Base-by-base conservation (phyloP, 2,797 vertebrate genomes). In the Aulostomus chinensis region DNA sequence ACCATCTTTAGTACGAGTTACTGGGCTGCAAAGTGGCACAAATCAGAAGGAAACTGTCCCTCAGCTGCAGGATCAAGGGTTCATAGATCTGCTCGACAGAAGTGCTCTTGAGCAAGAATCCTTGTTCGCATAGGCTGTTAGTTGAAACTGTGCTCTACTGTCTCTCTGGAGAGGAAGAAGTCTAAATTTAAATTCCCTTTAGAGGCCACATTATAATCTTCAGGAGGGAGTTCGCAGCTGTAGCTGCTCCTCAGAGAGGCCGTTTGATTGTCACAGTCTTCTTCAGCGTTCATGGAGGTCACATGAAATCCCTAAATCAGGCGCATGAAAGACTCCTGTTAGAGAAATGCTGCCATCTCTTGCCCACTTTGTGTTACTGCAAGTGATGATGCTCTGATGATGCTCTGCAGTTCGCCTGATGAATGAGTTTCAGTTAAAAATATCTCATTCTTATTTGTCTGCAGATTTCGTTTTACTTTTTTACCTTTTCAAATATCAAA, bases 291-390 rank as follows among this genome's bases (percentile, higher is more conserved):
- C 10, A 41, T 40, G 43, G 33, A 48, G 38, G 18, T 34, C 8
- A 49, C 64, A 61, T 61, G 2, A 54, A 63, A 64, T 26, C 20
- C 18, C 34, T n/a, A 14, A 60, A 46, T 28, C 29, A 14, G 12
- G 30, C 34, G 12, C 7, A 12, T 2, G 6, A 47, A 37, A 25
- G n/a, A 37, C 14, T 6, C 29, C 1, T 46, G 12, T 20, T 12
- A 51, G 42, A 46, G 4, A 21, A 59, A 24, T 75, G 68, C 84
- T 86, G 80, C 85, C 81, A 82, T 33, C 89, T 90, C 61, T 42
- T 76, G 81, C 4, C n/a, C 14, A 29, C 5, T 12, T 10, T 17
- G 1, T 18, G 53, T 50, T 63, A 77, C 54, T 90, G 52, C 81
- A 73, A 9, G 5, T 49, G 7, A 14, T 17, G 25, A 29, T 7